Evolutionary conservation across 2,113 vertebrate species (phyloP).

Genomic region (Tragulus kanchil): DNA sequence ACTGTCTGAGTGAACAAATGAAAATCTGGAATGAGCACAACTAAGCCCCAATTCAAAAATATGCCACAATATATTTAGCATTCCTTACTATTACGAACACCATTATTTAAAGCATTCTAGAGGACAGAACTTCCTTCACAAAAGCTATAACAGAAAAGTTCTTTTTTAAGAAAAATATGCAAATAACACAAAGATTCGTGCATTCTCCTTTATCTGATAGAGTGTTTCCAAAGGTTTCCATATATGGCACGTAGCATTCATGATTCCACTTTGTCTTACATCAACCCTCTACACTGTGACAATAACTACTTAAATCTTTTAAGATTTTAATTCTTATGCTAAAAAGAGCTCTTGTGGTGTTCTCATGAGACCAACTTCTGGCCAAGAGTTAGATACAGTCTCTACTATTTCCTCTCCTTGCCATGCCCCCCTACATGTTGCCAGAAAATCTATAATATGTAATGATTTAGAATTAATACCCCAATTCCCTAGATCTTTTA

Average conservation of each 20-base stretch:
- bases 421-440: conserved; percentile 84
- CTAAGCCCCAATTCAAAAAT: conserved; percentile 34
- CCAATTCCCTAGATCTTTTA: conserved; percentile 90
- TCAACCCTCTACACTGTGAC: conserved; percentile 41
- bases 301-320: conserved; percentile 53
- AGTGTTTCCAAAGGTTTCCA: background rate
- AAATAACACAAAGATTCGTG: conserved; percentile 26
- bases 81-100: conserved; percentile 46
- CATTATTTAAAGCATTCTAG: background rate
- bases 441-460: conserved; percentile 89
- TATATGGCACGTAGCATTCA: background rate
- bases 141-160: conserved; percentile 34
- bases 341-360: conserved; percentile 66
- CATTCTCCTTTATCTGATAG: background rate
- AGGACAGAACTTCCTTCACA: conserved; percentile 6
- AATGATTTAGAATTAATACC: conserved; percentile 92
- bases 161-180: background rate
- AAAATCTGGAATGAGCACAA: conserved; percentile 64
- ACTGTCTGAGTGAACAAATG: conserved; percentile 70
- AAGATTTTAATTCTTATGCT: conserved; percentile 51
- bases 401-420: conserved; percentile 79
- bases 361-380: conserved; percentile 71
- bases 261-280: conserved; percentile 53
- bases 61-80: background rate
- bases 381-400: conserved; percentile 72